Evolutionary conservation across 2,113 vertebrate species (phyloP), one percentile per base, ranked within the genome.

Genomic region (Melanerpes formicivorus): DNA sequence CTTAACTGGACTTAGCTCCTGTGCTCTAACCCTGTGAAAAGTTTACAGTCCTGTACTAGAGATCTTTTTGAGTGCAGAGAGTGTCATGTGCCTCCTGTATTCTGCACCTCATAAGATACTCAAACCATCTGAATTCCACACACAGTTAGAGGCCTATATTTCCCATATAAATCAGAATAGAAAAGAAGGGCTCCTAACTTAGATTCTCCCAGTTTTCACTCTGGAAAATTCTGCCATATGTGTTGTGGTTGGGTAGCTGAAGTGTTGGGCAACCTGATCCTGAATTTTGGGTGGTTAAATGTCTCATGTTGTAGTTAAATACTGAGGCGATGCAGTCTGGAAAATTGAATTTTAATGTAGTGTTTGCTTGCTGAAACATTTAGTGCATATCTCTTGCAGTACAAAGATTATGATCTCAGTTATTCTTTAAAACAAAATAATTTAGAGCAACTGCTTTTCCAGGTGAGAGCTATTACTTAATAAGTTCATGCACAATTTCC

Each of bases 201-300:
- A 46, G 64, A 71, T 85, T 83, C 18, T 93, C 52, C 62, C 69
- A 85, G 82, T 91, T 95, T 85, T 87, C 26, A 77, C 82, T 78
- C 82, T 60, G 30, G 60, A 80, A 95, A 91, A 87, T 91, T 69
- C 25, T 40, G 44, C 82, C 79, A 85, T 95, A 91, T 93, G 79
- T 93, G 93, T 85, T 90, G 76, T 93, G 48, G 72, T 85, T 67
- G 52, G 14, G 32, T 83, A 90, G 48, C 72, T 56, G 79, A 76
- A 91, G 63, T 93, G 84, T 93, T 95, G 90, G 79, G 42, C 66
- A 93, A 90, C 72, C 48, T 19, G n/a, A 91, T 93, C 67, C 30
- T 64, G 54, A 83, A 70, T 95, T 91, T 93, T 67, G 65, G 46
- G 79, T 85, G 30, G 72, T 87, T 89, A 91, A 77, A 67, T 8